These are phyloP conservation scores for Cryptoleucopteryx plumbea DNA, from an alignment of 2,113 vertebrate species.

Conservation along the genomic window DNA sequence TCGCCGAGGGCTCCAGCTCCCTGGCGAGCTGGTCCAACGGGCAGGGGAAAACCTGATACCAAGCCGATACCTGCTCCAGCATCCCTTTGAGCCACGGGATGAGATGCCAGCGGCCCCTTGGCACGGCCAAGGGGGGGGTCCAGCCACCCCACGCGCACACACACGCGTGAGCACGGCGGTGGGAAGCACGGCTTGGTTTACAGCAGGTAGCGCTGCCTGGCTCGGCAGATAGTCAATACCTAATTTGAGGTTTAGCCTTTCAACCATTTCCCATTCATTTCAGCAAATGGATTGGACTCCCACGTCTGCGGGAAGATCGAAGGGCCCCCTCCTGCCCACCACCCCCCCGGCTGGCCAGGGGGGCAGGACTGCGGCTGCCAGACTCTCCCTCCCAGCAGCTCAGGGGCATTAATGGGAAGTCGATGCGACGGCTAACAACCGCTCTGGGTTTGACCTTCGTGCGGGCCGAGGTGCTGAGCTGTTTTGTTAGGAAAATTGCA, in stretches of 20 bases:
- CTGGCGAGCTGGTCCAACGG: rapidly evolving
- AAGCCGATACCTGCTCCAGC: background rate
- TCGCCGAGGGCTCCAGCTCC: background rate
- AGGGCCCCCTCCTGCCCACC: background rate
- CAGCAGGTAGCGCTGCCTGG: background rate
- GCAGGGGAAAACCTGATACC: background rate
- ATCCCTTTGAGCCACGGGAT: background rate
- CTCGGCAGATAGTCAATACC: conserved; percentile 37
- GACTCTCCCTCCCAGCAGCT: background rate
- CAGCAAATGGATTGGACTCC: background rate
- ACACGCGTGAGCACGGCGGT: rapidly evolving
- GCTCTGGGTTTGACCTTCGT: background rate
- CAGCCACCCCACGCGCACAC: rapidly evolving
- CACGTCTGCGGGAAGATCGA: background rate
- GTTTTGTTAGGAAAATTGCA: background rate
- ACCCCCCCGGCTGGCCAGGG: background rate
- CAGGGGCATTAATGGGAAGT: background rate
- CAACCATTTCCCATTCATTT: conserved; percentile 27
- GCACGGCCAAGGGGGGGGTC: background rate
- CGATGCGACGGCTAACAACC: background rate
- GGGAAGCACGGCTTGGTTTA: background rate
- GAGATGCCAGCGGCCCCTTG: background rate
- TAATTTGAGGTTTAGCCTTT: conserved; percentile 54
- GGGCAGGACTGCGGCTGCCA: background rate
- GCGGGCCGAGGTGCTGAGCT: background rate